Conservation (phyloP, 2,113 vertebrate genomes). For the Neolamprologus longior region DNA sequence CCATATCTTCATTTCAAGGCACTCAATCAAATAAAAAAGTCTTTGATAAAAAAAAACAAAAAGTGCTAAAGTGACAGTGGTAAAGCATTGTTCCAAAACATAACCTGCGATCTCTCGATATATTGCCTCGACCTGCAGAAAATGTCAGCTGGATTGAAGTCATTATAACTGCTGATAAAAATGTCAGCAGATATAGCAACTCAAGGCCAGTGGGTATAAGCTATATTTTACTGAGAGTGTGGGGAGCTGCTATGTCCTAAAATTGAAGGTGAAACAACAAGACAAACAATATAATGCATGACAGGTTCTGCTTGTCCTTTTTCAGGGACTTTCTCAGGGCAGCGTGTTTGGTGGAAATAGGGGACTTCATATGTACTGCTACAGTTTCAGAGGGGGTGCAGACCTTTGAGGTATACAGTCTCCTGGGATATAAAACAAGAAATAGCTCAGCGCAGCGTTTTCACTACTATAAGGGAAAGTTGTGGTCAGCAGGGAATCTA, state of each 20-base stretch:
- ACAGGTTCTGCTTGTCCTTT: not conserved
- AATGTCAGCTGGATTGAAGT: constrained; percentile 17
- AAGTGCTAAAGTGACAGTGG: not conserved
- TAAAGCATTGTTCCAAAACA: not conserved
- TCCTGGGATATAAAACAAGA: not conserved
- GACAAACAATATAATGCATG: constrained; percentile 3
- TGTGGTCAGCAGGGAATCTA: constrained; percentile 11
- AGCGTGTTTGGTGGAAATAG: not conserved
- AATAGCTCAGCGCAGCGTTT: constrained; percentile 26
- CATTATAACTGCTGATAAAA: constrained; percentile 27
- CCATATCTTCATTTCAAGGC: not conserved
- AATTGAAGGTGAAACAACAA: constrained; percentile 5
- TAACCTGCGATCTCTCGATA: not conserved
- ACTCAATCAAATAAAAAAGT: not conserved
- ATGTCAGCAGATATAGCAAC: constrained; percentile 18
- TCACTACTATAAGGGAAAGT: not conserved
- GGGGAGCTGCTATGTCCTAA: constrained; percentile 10
- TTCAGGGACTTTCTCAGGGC: not conserved
- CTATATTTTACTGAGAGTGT: constrained; percentile 7
- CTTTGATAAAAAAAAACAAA: not conserved
- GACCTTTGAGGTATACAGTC: not conserved
- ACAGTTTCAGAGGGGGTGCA: not conserved
- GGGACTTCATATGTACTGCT: not conserved
- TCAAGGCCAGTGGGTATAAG: not conserved
- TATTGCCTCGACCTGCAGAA: constrained; percentile 19